Base-by-base conservation (phyloP, 2,888 invertebrate species). In the Cerceris ruficornis region DNA sequence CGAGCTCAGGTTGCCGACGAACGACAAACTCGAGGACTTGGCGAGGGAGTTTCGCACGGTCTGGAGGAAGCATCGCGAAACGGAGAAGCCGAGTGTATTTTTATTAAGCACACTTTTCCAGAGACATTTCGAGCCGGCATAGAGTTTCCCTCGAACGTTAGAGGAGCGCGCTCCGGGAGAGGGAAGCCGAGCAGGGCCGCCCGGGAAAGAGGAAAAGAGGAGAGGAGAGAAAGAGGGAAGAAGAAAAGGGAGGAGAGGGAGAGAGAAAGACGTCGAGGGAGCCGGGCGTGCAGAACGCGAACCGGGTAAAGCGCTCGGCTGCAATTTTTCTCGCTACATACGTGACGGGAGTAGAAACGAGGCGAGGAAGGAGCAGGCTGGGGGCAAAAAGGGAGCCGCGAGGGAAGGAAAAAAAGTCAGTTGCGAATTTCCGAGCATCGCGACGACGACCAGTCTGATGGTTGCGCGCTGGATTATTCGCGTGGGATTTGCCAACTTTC, bases 251-350 rank as follows among this genome's bases (percentile, higher is more conserved):
- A 39, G 49, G 55, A 71, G 75, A 42, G 46, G 55, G 46, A 68
- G 75, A 77, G 14, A 62, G 75, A 55, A 68, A 75, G 66, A 54
- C 42, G 62, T 69, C 54, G 69, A 74, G 74, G 79, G 86, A 87
- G 85, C 80, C 89, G 89, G 84, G 90, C 92, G 91, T 91, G 92
- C 91, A 92, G 91, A 92, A 92, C 92, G 90, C 88, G 91, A 90
- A 91, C 90, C 90, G 89, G 88, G 91, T 90, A 92, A 92, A 92
- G 91, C 91, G 92, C 91, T 92, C 91, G 89, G 88, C 92, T 92
- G 92, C 92, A 92, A 92, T 92, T 92, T 92, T 92, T 92, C 92
- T 92, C 92, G 92, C 92, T 90, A 92, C 90, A 91, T 91, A 92
- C 92, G 92, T 92, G 92, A 92, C 92, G 87, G 82, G 92, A 90